Evolutionary conservation across 2,888 invertebrate species (phyloP), one percentile per base, ranked within the genome.

Genomic region (Amblyjoppa proteus): DNA sequence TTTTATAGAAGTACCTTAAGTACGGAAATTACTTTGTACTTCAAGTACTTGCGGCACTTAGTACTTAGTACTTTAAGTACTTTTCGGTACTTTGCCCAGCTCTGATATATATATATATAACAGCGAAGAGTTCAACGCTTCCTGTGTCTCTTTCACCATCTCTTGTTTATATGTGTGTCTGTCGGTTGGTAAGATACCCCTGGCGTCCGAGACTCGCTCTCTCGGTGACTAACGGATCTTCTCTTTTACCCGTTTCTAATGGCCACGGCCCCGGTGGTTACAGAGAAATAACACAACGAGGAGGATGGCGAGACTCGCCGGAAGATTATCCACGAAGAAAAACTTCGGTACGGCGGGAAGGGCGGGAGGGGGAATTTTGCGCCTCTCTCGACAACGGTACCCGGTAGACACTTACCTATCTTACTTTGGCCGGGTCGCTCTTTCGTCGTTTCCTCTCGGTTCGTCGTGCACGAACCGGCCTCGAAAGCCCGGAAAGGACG

Each of bases 301-400:
- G 49, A 49, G 53, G 53, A 74, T 3, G 51, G n/a, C 69, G 34
- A 58, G 80, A 80, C 85, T 87, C 82, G 74, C 86, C 89, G 89
- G 88, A 88, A 88, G 87, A 88, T 89, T 87, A 89, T 89, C 89
- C 89, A 82, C 88, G 87, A 75, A 86, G 87, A 88, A 87, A 87
- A 88, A 84, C 82, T 78, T 20, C 64, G 68, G 68, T 38, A 38
- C 49, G 61, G 61, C 25, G 13, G 38, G 20, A 71, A 34, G 34
- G 13, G 53, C 31, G 61, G 28, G 71, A 49, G 75, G 16, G 61
- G 16, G 71, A 64, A 83, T 81, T 86, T 83, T 77, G 71, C 78
- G 53, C 49, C 53, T 84, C 70, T 69, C 76, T 68, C 51, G 66
- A 51, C 61, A 31, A 28, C 61, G 70, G 68, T 76, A 80, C 20